A percentile compares a stretch with the other conserved stretches of the same genome.
Evolutionary conservation across 1,140 invertebrate species (phyloP).

Genomic region (Ips typographus): DNA sequence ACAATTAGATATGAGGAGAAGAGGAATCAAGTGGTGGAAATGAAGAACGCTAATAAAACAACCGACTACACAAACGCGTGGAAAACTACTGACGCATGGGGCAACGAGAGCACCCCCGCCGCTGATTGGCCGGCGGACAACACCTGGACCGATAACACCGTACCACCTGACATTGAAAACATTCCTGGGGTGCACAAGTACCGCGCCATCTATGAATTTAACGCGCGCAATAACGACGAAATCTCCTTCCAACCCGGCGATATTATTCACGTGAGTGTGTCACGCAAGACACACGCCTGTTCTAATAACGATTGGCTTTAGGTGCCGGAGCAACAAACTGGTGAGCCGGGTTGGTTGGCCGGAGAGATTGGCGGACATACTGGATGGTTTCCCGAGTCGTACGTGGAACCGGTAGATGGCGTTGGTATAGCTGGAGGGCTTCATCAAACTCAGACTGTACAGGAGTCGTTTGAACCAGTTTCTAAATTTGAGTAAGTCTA

Average conservation of each 20-base stretch:
- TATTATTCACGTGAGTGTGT: conserved; percentile 73
- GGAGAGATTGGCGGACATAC: conserved; percentile 85
- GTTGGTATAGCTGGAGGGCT: conserved; percentile 38
- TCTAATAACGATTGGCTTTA: conserved; percentile 41
- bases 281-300: background rate
- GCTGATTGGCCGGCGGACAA: conserved; percentile 58
- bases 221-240: conserved; percentile 90
- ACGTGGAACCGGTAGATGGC: conserved; percentile 80
- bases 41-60: conserved; percentile 56
- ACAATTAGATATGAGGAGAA: conserved; percentile 56
- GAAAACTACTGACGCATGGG: conserved; percentile 51
- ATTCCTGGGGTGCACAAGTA: conserved; percentile 68
- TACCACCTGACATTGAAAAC: conserved; percentile 46
- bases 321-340: conserved; percentile 80
- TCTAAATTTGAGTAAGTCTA: conserved; percentile 52
- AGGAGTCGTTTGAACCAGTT: conserved; percentile 36
- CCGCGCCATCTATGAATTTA: conserved; percentile 92
- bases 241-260: conserved; percentile 93
- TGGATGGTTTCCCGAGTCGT: conserved; percentile 98
- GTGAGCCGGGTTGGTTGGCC: conserved; percentile 96
- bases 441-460: background rate
- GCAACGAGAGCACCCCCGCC: conserved; percentile 35
- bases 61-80: conserved; percentile 48
- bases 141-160: conserved; percentile 44
- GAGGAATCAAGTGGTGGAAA: conserved; percentile 52